Evolutionary conservation across 2,888 invertebrate genomes (phyloP).

Genomic region (Andrena camellia): DNA sequence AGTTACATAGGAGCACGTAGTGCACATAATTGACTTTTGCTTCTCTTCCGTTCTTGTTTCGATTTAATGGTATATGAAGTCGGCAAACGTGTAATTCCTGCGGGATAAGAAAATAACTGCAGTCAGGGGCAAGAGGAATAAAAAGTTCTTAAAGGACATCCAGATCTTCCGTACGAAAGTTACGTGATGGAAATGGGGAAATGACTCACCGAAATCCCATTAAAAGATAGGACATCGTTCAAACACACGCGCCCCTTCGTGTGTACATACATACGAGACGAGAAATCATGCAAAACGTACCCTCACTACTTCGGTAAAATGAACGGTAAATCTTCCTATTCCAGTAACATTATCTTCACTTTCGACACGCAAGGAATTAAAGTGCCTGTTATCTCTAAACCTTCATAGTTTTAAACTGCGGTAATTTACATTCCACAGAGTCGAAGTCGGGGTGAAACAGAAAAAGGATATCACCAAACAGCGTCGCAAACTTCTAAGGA

Average conservation of each 20-base stretch:
- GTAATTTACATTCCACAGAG: too few relatives aligned
- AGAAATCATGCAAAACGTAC: too few relatives aligned
- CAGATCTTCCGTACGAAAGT: too few relatives aligned
- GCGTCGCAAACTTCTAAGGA: not conserved
- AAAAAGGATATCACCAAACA: too few relatives aligned
- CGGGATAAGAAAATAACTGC: not conserved
- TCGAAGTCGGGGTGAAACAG: too few relatives aligned
- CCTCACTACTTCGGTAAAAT: too few relatives aligned
- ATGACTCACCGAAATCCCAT: not conserved
- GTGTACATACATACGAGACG: too few relatives aligned
- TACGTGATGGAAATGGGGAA: not conserved
- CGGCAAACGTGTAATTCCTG: not conserved
- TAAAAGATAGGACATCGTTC: not conserved
- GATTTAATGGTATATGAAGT: constrained; percentile 10
- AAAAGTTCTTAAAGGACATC: not conserved
- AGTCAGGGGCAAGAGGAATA: not conserved
- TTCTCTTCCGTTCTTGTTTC: not conserved
- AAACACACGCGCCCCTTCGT: too few relatives aligned
- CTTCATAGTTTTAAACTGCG: not conserved
- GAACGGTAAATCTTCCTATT: too few relatives aligned
- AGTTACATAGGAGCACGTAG: not conserved
- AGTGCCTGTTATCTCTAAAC: not conserved
- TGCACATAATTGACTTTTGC: not conserved
- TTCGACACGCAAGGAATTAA: not conserved
- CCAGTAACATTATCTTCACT: not conserved